Base-by-base conservation (phyloP, 2,888 invertebrate genomes). In the Thymelicus sylvestris region DNA sequence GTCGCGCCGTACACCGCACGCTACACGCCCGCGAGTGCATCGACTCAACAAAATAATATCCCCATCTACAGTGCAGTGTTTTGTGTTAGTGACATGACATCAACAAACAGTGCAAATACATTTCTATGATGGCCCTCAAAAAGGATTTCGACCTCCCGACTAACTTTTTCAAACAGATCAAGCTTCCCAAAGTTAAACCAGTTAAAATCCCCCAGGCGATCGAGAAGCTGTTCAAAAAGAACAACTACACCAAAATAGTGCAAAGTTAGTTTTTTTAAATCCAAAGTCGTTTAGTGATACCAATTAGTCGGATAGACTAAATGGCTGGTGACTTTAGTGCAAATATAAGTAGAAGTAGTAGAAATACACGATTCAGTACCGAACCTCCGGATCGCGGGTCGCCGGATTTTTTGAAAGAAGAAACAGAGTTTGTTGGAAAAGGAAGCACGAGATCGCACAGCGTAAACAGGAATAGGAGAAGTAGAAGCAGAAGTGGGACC, bases 191-290 rank as follows among this genome's bases (percentile, higher is more conserved):
- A 75, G 60, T 60, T 0, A 60, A 71, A 47, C 75, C 83, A 31
- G 80, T 79, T 47, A 88, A 87, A 79, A 72, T 88, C 70, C 87
- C 86, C 64, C 88, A 90, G 77, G 93, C 92, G 5, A 81, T 93
- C 81, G 92, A 92, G 74, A 92, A 88, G 80, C 79, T 92, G 72
- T 93, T 93, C 84, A 91, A 92, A 84, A 90, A 88, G 85, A 92
- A 90, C 79, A 91, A 83, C 80, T 93, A 93, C 81, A 92, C 89
- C 13, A 93, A 93, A 91, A 93, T 93, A 85, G 92, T 88, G 84
- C 89, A 92, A 82, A 92, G 89, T 88, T 93, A 88, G 85, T 74
- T 77, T 69, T 44, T 44, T 67, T 66, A n/a, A 52, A 65, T 67
- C 70, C 74, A 5, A 31, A 13, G 57, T 64, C n/a, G 55, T 60